phyloP scores from a whole-genome alignment of 2,888 invertebrate genomes.

The Lasioglossum zephyrum region DNA sequence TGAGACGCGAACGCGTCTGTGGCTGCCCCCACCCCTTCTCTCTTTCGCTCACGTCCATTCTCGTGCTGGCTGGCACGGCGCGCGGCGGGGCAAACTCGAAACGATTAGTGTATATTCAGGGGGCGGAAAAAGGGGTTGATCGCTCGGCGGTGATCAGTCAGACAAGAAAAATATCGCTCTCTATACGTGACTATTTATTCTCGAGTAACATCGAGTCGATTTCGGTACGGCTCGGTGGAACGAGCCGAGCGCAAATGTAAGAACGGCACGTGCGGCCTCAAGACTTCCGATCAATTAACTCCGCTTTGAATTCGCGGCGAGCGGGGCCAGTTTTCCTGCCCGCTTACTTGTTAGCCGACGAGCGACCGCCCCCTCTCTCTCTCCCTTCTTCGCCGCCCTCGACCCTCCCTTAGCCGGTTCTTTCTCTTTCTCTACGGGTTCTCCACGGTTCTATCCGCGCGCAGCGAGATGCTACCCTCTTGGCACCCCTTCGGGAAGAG shows the following conservation, averaged over 20 bases:
- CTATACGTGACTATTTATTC: conserved; percentile 63
- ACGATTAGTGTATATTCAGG: conserved; percentile 18
- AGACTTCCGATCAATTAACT: conserved; percentile 85
- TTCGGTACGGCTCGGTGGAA: conserved; percentile 58
- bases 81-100: conserved; percentile 21
- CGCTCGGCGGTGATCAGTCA: conserved; percentile 43
- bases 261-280: conserved; percentile 82
- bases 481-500: conserved; percentile 68
- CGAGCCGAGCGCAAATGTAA: conserved; percentile 67
- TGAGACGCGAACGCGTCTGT: background rate
- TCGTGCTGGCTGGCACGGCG: background rate
- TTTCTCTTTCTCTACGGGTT: conserved; percentile 27
- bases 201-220: conserved; percentile 64
- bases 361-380: conserved; percentile 29
- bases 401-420: background rate
- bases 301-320: conserved; percentile 77
- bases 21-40: background rate
- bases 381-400: conserved; percentile 4
- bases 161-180: conserved; percentile 65
- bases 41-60: background rate
- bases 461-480: conserved; percentile 62
- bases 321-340: conserved; percentile 59
- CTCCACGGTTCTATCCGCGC: conserved; percentile 51
- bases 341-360: conserved; percentile 68
- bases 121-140: conserved; percentile 31